These are phyloP conservation scores for Bungarus multicinctus DNA, from an alignment of 2,113 vertebrate genomes.

Conservation along the genomic window DNA sequence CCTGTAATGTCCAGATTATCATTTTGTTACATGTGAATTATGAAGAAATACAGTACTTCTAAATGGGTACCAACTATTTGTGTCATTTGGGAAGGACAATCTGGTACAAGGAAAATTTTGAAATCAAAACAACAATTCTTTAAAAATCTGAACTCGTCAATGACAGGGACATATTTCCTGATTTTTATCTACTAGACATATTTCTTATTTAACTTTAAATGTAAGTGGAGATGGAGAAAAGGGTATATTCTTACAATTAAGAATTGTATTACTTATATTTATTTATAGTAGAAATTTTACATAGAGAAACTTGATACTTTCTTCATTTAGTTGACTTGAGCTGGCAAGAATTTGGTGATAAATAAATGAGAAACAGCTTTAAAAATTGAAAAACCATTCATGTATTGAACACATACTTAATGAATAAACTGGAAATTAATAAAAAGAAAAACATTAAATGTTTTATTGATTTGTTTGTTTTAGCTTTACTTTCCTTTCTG, in stretches of 20 bases:
- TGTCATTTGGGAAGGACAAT: background rate
- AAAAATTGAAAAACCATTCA: too few relatives aligned
- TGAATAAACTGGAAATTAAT: too few relatives aligned
- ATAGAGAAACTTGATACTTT: background rate
- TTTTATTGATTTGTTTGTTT: too few relatives aligned
- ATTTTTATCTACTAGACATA: too few relatives aligned
- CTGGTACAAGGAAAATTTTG: background rate
- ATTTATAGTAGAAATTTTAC: background rate
- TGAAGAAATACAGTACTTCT: background rate
- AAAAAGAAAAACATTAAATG: too few relatives aligned
- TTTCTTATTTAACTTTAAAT: background rate
- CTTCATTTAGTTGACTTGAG: background rate
- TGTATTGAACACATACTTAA: too few relatives aligned
- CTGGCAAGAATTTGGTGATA: background rate
- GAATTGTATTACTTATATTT: background rate
- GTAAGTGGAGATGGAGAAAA: background rate
- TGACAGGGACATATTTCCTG: background rate
- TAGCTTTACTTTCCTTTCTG: too few relatives aligned
- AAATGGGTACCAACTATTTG: background rate
- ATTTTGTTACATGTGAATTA: background rate
- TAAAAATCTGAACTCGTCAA: background rate
- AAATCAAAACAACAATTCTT: background rate
- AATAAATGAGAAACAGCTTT: background rate
- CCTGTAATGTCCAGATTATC: background rate
- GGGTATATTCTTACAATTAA: background rate